A percentile compares a stretch with the other conserved stretches of the same genome.
Conservation (phyloP, 2,113 vertebrate genomes). For the Alexandromys fortis region DNA sequence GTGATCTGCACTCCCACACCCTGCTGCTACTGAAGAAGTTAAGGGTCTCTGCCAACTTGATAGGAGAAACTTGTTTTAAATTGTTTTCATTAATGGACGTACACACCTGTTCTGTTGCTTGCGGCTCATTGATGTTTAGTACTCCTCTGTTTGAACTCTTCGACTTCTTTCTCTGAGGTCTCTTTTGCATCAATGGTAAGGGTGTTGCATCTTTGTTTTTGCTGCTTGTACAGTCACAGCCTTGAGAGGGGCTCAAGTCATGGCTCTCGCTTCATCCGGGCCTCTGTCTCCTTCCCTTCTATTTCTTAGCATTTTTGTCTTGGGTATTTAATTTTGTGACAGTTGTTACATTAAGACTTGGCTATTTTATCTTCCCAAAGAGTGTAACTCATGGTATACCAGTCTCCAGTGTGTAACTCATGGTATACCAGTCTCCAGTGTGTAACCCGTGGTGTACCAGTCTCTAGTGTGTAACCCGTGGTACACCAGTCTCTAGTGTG, state of each 20-base stretch:
- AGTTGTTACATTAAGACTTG: neutral
- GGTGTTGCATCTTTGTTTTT: neutral
- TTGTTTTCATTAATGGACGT: neutral
- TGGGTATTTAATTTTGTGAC: constrained; percentile 53
- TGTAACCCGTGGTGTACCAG: neutral
- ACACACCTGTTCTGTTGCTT: neutral
- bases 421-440: neutral
- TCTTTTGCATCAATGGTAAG: neutral
- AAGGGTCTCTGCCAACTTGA: neutral
- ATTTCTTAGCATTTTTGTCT: constrained; percentile 30
- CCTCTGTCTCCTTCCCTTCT: neutral
- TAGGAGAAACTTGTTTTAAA: neutral
- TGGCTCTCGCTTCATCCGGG: neutral
- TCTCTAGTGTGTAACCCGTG: neutral
- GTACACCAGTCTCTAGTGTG: neutral
- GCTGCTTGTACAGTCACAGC: neutral
- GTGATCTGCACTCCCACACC: neutral
- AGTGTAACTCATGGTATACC: neutral
- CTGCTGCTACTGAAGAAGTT: neutral
- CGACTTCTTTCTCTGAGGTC: neutral
- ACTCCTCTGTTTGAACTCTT: neutral
- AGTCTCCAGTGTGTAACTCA: neutral
- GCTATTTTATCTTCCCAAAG: neutral
- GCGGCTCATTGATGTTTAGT: neutral
- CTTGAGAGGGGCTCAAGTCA: neutral